Conservation (phyloP, 2,888 invertebrate species). For the Biston stratarius region DNA sequence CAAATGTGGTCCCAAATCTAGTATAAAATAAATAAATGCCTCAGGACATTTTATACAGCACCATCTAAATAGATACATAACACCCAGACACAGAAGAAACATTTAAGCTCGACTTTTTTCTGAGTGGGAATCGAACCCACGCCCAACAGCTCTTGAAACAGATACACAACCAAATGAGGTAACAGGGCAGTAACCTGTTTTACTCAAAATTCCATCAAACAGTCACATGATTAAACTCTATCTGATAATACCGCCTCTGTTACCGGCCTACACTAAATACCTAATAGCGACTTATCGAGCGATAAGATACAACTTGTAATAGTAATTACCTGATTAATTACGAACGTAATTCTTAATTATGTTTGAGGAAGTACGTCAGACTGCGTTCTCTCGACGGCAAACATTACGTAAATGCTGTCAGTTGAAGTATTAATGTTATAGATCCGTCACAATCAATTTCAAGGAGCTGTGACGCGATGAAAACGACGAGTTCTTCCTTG, state of each 20-base stretch:
- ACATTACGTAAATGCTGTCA: slow-evolving; percentile 34
- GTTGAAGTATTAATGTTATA: slow-evolving; percentile 23
- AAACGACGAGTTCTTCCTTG: slow-evolving; percentile 42
- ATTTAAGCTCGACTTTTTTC: background rate
- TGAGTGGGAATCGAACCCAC: background rate
- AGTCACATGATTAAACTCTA: slow-evolving; percentile 50
- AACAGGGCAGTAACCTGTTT: background rate
- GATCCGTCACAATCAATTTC: slow-evolving; percentile 43
- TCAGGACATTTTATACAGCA: too few relatives aligned
- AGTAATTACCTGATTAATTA: slow-evolving; percentile 54
- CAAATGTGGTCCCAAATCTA: too few relatives aligned
- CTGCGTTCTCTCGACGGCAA: slow-evolving; percentile 38
- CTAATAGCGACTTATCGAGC: slow-evolving; percentile 58
- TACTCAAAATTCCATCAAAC: slow-evolving; percentile 33
- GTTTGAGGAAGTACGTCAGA: slow-evolving; percentile 54
- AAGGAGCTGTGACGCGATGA: slow-evolving; percentile 44
- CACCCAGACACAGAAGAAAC: background rate
- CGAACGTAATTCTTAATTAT: slow-evolving; percentile 47
- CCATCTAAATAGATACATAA: too few relatives aligned
- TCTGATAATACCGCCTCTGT: slow-evolving; percentile 36
- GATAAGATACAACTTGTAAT: slow-evolving; percentile 64
- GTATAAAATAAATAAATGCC: too few relatives aligned
- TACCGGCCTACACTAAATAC: slow-evolving; percentile 49
- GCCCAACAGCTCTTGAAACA: too few relatives aligned
- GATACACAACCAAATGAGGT: too few relatives aligned